These are phyloP conservation scores for Tympanoctomys barrerae DNA, from an alignment of 2,797 vertebrate species.

Conservation along the genomic window DNA sequence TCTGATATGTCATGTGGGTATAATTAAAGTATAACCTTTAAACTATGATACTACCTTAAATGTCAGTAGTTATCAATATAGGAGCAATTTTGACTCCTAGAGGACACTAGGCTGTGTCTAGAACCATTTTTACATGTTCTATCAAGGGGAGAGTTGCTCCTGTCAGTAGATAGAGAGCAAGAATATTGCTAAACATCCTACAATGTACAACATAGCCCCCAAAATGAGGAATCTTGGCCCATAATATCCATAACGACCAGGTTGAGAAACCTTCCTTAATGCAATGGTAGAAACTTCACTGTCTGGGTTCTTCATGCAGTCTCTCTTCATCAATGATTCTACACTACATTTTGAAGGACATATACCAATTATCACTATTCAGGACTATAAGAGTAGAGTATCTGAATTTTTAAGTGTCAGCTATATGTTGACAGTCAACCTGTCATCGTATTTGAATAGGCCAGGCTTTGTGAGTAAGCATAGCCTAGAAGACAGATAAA, in stretches of 20 bases:
- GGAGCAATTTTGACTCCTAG: background rate
- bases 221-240: background rate
- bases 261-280: slow-evolving; percentile 14
- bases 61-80: background rate
- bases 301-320: slow-evolving; percentile 26
- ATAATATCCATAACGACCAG: background rate
- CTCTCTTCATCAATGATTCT: background rate
- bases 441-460: slow-evolving; percentile 32
- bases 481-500: slow-evolving; percentile 3
- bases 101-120: background rate
- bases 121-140: slow-evolving; percentile 4
- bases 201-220: background rate
- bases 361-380: slow-evolving; percentile 6
- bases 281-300: background rate
- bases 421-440: slow-evolving; percentile 30
- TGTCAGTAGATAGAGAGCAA: background rate
- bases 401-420: slow-evolving; percentile 1
- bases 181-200: background rate
- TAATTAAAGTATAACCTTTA: slow-evolving; percentile 50
- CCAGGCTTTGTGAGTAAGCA: background rate
- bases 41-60: slow-evolving; percentile 57
- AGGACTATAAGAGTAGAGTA: slow-evolving; percentile 20
- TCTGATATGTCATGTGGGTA: background rate
- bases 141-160: background rate
- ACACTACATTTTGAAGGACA: slow-evolving; percentile 1